Conservation (phyloP, 2,113 vertebrate species). For the Carettochelys insculpta region DNA sequence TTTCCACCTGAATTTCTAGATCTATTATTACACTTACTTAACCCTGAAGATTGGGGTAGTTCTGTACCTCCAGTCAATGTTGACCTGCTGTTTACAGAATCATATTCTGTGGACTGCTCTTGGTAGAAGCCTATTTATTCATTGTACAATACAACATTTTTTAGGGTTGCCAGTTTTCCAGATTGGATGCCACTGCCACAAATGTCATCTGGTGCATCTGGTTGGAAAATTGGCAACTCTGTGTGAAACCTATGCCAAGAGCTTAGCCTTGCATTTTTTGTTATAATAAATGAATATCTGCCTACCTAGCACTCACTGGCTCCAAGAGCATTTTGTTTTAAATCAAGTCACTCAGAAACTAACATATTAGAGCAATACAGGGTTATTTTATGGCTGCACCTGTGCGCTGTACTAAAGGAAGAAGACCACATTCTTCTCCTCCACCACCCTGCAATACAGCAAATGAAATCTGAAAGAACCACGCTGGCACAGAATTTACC, state of each 20-base stretch:
- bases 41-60: neutral
- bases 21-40: neutral
- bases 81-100: neutral
- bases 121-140: slow-evolving; percentile 27
- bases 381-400: slow-evolving; percentile 5
- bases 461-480: neutral
- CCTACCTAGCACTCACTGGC: slow-evolving; percentile 44
- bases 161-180: no score
- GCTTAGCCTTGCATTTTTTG: slow-evolving; percentile 12
- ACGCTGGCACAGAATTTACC: neutral
- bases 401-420: neutral
- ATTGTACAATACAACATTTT: neutral
- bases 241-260: slow-evolving; percentile 15
- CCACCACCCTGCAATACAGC: neutral
- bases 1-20: neutral
- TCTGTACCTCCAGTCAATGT: neutral
- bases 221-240: no score
- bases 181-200: no score
- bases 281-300: neutral
- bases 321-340: slow-evolving; percentile 38
- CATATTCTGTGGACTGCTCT: neutral
- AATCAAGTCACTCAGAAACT: neutral
- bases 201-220: no score
- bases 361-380: slow-evolving; percentile 1
- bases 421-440: no score